Conservation (phyloP, 2,888 invertebrate species). For the Electrophaes corylata region DNA sequence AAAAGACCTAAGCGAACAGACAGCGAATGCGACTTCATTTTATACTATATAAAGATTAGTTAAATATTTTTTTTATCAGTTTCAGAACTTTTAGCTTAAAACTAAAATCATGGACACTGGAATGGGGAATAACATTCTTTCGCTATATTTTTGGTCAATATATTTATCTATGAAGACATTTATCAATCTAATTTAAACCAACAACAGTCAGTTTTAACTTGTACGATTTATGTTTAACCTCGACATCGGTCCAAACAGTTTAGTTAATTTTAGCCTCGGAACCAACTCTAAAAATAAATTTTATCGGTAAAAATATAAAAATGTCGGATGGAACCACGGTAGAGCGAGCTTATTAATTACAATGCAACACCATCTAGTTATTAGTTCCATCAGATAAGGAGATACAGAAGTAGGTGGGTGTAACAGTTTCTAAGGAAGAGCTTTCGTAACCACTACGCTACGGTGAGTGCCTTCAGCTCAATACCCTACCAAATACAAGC, state of each 20-base stretch:
- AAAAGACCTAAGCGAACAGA: too few species aligned
- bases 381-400: slow-evolving; percentile 60
- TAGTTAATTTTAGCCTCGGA: slow-evolving; percentile 36
- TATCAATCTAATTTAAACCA: slow-evolving; percentile 16
- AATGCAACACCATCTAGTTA: slow-evolving; percentile 44
- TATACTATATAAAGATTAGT: too few species aligned
- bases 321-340: slow-evolving; percentile 43
- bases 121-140: slow-evolving; percentile 6
- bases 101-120: neutral
- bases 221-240: slow-evolving; percentile 37
- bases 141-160: slow-evolving; percentile 5
- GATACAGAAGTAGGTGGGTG: slow-evolving; percentile 26
- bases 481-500: slow-evolving; percentile 42
- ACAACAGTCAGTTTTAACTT: slow-evolving; percentile 19
- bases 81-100: too few species aligned
- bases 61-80: too few species aligned
- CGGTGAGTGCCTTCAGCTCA: slow-evolving; percentile 50
- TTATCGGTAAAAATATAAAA: slow-evolving; percentile 33
- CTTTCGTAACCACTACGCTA: slow-evolving; percentile 56
- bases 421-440: slow-evolving; percentile 35
- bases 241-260: slow-evolving; percentile 26
- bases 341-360: slow-evolving; percentile 48
- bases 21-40: too few species aligned
- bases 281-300: slow-evolving; percentile 34
- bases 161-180: slow-evolving; percentile 9